A percentile compares a stretch with the other conserved stretches of the same genome.
These are phyloP conservation scores for Labeo rohita DNA, from an alignment of 2,113 vertebrate genomes.

Conservation along the genomic window DNA sequence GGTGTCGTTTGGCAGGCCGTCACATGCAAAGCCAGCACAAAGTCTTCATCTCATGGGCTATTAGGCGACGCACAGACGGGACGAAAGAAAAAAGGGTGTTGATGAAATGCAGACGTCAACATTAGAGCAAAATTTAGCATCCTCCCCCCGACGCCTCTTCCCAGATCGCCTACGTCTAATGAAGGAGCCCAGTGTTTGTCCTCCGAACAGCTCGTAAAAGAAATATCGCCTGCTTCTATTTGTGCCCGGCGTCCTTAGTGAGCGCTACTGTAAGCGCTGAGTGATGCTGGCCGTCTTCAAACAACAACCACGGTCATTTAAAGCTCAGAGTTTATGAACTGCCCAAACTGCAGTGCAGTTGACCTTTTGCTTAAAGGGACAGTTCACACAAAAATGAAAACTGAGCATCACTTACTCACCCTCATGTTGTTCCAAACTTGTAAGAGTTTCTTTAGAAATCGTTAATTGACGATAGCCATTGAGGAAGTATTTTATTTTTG, in stretches of 20 bases:
- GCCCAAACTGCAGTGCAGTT: not conserved
- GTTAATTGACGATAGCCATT: no score
- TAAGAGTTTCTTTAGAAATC: not conserved
- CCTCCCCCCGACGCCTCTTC: slow-evolving; percentile 56
- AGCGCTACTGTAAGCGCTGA: slow-evolving; percentile 68
- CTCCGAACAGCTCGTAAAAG: slow-evolving; percentile 67
- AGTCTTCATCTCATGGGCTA: slow-evolving; percentile 57
- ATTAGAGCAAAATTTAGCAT: slow-evolving; percentile 74
- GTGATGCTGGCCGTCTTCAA: slow-evolving; percentile 68
- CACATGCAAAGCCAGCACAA: slow-evolving; percentile 45
- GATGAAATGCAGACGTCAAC: slow-evolving; percentile 78
- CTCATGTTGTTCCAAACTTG: not conserved
- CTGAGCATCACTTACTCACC: not conserved
- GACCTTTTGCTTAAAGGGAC: slow-evolving; percentile 26
- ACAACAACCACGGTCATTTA: slow-evolving; percentile 70
- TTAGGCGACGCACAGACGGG: slow-evolving; percentile 61
- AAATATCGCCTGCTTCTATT: slow-evolving; percentile 79
- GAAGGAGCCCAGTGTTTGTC: slow-evolving; percentile 77
- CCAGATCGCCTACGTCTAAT: slow-evolving; percentile 69
- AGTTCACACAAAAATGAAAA: not conserved
- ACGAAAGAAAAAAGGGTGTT: slow-evolving; percentile 64
- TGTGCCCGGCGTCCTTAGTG: slow-evolving; percentile 73
- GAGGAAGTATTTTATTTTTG: no score
- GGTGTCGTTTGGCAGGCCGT: slow-evolving; percentile 37
- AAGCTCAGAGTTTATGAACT: slow-evolving; percentile 56